Evolutionary conservation across 2,797 vertebrate species (phyloP).

Genomic region (Neostethus bicornis): DNA sequence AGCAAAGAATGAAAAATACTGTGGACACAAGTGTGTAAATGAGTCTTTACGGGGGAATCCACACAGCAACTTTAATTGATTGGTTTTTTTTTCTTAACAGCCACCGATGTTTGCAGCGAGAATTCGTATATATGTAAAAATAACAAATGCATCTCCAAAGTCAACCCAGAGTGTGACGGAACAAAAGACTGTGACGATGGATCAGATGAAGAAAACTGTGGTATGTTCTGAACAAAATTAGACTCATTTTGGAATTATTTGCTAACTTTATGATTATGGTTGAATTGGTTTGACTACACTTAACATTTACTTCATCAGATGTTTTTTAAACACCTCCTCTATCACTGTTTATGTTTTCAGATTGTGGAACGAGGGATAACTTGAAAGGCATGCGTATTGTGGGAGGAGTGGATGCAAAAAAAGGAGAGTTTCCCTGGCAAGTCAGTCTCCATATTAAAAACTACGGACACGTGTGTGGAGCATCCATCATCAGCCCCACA

Average conservation of each 20-base stretch:
- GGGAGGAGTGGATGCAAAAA: conserved; percentile 83
- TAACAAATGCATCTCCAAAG: conserved; percentile 83
- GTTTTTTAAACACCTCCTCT: background rate
- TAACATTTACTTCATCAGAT: conserved; percentile 1
- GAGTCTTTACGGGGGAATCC: no score
- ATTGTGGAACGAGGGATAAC: conserved; percentile 82
- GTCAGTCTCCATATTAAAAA: conserved; percentile 87
- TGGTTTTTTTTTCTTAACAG: conserved; percentile 5
- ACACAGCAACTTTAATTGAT: background rate
- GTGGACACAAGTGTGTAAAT: no score
- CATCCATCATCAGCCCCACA: conserved; percentile 82
- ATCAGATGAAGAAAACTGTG: conserved; percentile 88
- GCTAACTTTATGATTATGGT: conserved; percentile 3
- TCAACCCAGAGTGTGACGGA: conserved; percentile 89
- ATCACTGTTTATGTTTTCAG: conserved; percentile 63
- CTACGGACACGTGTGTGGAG: conserved; percentile 87
- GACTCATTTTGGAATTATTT: background rate
- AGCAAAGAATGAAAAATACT: no score
- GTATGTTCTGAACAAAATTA: conserved; percentile 63
- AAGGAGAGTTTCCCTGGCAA: conserved; percentile 95
- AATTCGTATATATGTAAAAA: conserved; percentile 83
- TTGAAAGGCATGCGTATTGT: conserved; percentile 86
- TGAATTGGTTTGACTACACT: conserved; percentile 1
- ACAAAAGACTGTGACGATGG: conserved; percentile 83
- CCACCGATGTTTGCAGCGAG: conserved; percentile 65